A percentile compares a stretch with the other conserved stretches of the same genome.
These are phyloP conservation scores for Brachypodius melanocephalos DNA, from an alignment of 2,113 vertebrate genomes.

Conservation along the genomic window DNA sequence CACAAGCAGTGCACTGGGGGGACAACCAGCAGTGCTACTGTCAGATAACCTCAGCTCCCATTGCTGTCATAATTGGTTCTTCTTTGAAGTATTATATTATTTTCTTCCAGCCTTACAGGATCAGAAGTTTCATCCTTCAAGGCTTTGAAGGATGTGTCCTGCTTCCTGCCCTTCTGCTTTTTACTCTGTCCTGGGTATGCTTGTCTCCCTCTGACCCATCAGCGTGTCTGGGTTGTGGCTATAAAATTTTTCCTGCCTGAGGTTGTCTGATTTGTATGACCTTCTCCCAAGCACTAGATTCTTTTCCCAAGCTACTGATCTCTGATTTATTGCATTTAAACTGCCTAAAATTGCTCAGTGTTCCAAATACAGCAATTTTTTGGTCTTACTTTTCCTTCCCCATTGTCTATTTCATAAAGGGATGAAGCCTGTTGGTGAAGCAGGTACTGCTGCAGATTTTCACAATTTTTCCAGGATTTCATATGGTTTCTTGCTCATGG, in stretches of 20 bases:
- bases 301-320: not conserved
- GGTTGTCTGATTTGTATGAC: not conserved
- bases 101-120: not conserved
- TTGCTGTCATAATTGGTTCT: not conserved
- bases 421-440: not conserved
- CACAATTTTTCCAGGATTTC: not conserved
- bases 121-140: not conserved
- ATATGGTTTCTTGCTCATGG: not conserved
- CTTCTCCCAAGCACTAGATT: not conserved
- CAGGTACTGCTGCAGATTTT: not conserved
- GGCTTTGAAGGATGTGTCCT: not conserved
- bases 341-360: not conserved
- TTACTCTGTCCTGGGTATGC: not conserved
- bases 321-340: slow-evolving; percentile 28
- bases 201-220: not conserved
- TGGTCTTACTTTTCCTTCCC: not conserved
- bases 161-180: not conserved
- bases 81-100: not conserved
- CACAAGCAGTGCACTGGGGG: not conserved
- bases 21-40: not conserved
- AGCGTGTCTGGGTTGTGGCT: not conserved
- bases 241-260: not conserved
- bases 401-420: not conserved
- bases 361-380: not conserved
- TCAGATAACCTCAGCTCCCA: not conserved